Base-by-base conservation (phyloP, 2,113 vertebrate species). In the Python bivittatus region DNA sequence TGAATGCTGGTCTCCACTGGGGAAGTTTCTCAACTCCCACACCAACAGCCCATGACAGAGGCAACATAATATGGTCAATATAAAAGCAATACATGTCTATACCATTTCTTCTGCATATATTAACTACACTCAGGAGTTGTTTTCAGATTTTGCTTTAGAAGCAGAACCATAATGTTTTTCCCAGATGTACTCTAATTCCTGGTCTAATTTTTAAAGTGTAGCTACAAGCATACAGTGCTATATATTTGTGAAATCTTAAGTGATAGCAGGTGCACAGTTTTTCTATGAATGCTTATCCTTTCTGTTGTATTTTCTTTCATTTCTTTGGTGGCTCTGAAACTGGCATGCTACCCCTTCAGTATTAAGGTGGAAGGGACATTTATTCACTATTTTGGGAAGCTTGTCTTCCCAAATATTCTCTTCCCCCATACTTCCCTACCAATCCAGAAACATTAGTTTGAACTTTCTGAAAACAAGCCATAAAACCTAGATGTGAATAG, bases 81-180 rank as follows among this genome's bases (percentile, higher is more conserved):
- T 89, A 27, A 48, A 27, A 48, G 12, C 11, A 61, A 52, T 64
- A 48, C 9, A n/a, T 64, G 38, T 6, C 25, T 79, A 29, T 29
- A 15, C 48, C 25, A 85, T 85, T 27, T 44, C 11, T 38, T 44
- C 17, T 79, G 68, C 68, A 52, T 27, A 53, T 33, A 22, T 38
- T 54, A 79, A 22, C 44, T 33, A 38, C 13, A 48, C 13, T 52
- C 48, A 54, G 3, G 44, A 72, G 64, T n/a, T 8, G 17, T 48
- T 89, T 89, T 53, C 17, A 90, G 29, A 22, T 79, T 79, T 90
- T 79, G 17, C 52, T 79, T 79, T 48, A 89, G 88, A 33, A 89
- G 42, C 27, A 52, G 3, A 68, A 44, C 52, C 4, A 23, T 54
- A 33, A 72, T 53, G 11, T 52, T 89, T 27, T 72, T 15, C 58